Conservation (phyloP, 2,113 vertebrate species). For the Cygnus buccinator region DNA sequence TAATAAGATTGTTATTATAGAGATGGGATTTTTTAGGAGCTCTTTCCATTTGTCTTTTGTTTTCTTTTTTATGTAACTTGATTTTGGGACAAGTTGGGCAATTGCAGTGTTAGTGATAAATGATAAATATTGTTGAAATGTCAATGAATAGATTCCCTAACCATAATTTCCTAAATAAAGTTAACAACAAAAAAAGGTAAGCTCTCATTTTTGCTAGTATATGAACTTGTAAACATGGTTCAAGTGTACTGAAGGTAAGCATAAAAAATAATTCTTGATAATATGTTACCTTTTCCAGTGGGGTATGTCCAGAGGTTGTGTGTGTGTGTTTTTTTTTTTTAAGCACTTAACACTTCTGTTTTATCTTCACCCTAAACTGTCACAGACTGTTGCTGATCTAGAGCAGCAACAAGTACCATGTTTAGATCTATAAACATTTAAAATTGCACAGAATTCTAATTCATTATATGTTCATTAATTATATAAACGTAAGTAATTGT, state of each 20-base stretch:
- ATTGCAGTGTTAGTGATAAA: neutral
- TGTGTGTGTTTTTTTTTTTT: neutral
- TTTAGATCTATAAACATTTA: conserved; percentile 1
- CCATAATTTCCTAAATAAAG: neutral
- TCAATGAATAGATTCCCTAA: neutral
- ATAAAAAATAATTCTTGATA: neutral
- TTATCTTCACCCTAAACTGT: neutral
- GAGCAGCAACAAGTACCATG: neutral
- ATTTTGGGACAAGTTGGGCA: neutral
- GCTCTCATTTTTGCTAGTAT: neutral
- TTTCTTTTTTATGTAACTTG: neutral
- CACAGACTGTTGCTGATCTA: conserved; percentile 13
- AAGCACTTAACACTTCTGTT: neutral
- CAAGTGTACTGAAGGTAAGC: neutral
- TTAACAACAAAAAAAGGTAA: neutral
- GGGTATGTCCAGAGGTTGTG: neutral
- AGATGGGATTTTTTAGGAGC: neutral
- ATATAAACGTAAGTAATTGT: neutral
- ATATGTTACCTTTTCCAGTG: neutral
- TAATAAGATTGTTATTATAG: neutral
- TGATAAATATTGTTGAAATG: neutral
- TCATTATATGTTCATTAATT: neutral
- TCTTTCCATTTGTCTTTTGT: neutral
- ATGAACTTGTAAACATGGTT: neutral
- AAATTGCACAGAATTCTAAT: neutral